Evolutionary conservation across 2,797 vertebrate genomes (phyloP).

Genomic region (Peromyscus melanophrys): DNA sequence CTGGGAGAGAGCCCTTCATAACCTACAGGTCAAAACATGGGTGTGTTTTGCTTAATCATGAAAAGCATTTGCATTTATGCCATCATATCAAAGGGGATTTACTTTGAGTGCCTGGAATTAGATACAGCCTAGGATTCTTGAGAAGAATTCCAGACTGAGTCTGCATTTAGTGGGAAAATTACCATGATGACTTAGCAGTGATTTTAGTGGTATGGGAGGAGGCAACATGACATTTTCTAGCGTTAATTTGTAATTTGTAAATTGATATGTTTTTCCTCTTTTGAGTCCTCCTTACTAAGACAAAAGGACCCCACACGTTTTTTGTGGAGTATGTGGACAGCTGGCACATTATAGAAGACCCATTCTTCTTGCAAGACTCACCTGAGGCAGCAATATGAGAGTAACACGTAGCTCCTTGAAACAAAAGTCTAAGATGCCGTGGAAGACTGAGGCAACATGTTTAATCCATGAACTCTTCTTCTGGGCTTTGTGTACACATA

Average conservation of each 20-base stretch:
- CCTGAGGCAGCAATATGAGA: background rate
- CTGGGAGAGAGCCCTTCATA: background rate
- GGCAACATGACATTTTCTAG: conserved; percentile 46
- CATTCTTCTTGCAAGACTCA: background rate
- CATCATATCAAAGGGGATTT: conserved; percentile 28
- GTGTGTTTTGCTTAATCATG: conserved; percentile 7
- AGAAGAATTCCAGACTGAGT: conserved; percentile 10
- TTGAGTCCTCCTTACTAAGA: conserved; percentile 52
- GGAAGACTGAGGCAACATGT: background rate
- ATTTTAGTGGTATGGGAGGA: conserved; percentile 56
- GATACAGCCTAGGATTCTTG: background rate
- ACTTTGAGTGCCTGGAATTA: background rate
- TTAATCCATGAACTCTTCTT: background rate
- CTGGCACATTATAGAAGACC: background rate
- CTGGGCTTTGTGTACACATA: background rate
- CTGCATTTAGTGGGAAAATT: conserved; percentile 39
- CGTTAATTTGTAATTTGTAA: conserved; percentile 65
- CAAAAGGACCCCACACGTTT: background rate
- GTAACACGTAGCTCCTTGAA: conserved; percentile 1
- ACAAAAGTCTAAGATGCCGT: background rate
- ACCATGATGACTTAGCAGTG: conserved; percentile 30
- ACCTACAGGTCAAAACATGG: background rate
- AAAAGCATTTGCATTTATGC: conserved; percentile 51
- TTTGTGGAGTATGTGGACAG: background rate
- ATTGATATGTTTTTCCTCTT: conserved; percentile 19